Evolutionary conservation across 2,113 vertebrate species (phyloP), one percentile per base, ranked within the genome.

Genomic region (Coryphaenoides rupestris): DNA sequence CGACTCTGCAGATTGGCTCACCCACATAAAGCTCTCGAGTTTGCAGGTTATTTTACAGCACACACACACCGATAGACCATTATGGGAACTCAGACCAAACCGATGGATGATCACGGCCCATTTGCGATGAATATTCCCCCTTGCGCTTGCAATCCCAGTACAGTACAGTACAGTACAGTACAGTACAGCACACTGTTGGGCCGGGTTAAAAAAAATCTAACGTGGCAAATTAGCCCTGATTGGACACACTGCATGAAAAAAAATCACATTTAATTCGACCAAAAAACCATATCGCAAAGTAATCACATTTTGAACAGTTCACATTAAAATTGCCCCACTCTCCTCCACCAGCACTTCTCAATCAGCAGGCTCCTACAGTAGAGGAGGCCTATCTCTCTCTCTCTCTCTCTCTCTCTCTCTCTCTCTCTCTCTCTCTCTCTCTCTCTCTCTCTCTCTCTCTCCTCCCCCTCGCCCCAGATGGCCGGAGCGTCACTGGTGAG

Each of bases 111-210:
- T 61, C 33, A 24, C 7, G 3, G 62, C 64, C 58, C 64, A 70
- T 19, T 45, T 54, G 2, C 59, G 53, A 47, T 84, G 54, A 78
- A 82, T 79, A 85, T 81, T 80, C 74, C 79, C n/a, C 68, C 14
- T 49, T 14, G 28, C 21, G 15, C 15, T 49, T 21, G 54, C 22
- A 28, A 19, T 19, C n/a, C 58, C 9, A 49, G 45, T 56, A 10
- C 53, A 75, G 75, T 58, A 64, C n/a, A 17, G 5, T n/a, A n/a
- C 53, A 75, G 75, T 58, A 64, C n/a, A 17, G 5, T n/a, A n/a
- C 56, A 47, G 47, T 58, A 9, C 55, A 74, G 75, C 57, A 66
- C 13, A 6, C 13, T 13, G 40, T 16, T 16, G 47, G 67, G 50
- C 16, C 22, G 15, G 4, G 45, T 69, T 69, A 74, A 50, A 73